Conservation (phyloP, 2,888 invertebrate genomes). For the Cylloceria caligata region DNA sequence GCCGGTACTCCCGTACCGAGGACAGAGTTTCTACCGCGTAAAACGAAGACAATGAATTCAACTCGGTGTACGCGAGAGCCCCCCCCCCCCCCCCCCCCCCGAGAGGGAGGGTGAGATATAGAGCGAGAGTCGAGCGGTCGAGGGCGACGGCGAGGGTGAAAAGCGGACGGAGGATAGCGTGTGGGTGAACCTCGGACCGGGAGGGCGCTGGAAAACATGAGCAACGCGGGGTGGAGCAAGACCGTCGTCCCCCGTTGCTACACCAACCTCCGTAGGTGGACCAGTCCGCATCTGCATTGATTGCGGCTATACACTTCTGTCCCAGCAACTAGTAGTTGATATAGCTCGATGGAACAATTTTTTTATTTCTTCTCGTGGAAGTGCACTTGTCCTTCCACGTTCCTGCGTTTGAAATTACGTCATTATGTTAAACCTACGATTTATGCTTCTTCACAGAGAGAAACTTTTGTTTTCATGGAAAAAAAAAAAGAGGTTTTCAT, state of each 20-base stretch:
- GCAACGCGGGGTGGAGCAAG: slow-evolving; percentile 50
- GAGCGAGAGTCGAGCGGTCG: neutral
- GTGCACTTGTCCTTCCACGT: slow-evolving; percentile 4
- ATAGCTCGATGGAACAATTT: slow-evolving; percentile 21
- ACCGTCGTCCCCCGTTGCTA: slow-evolving; percentile 42
- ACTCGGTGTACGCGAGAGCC: slow-evolving; percentile 31
- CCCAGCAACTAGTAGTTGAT: slow-evolving; percentile 65
- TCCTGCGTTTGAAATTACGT: slow-evolving; percentile 3
- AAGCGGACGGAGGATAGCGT: slow-evolving; percentile 30
- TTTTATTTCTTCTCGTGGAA: slow-evolving; percentile 21
- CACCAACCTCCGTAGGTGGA: slow-evolving; percentile 60
- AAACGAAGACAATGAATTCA: slow-evolving; percentile 56
- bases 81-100: no score
- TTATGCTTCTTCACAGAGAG: no score
- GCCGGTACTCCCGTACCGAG: slow-evolving; percentile 31
- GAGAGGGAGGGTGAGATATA: no score
- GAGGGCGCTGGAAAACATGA: slow-evolving; percentile 45
- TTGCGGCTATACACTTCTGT: slow-evolving; percentile 58
- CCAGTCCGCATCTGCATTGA: slow-evolving; percentile 70
- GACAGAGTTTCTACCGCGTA: slow-evolving; percentile 50
- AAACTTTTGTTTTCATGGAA: no score
- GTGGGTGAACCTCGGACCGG: slow-evolving; percentile 47
- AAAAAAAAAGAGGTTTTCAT: no score
- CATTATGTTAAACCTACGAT: neutral
- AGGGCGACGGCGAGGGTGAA: slow-evolving; percentile 28